Conservation (phyloP, 2,888 invertebrate genomes). For the Drosophila yooni region DNA sequence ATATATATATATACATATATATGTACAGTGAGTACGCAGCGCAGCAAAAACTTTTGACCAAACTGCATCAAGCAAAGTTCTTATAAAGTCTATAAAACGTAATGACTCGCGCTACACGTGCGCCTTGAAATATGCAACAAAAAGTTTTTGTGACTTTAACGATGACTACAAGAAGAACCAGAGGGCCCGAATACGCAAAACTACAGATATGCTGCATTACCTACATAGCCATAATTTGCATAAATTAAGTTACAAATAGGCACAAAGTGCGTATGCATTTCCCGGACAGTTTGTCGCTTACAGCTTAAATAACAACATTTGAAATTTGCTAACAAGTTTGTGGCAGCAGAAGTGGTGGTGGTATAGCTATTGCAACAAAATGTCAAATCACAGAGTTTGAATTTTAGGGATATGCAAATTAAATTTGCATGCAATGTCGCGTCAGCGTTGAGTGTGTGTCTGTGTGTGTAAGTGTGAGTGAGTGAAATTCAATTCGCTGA, state of each 20-base stretch:
- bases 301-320: constrained; percentile 22
- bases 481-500: constrained; percentile 59
- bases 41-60: constrained; percentile 64
- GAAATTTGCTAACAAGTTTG: constrained; percentile 20
- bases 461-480: constrained; percentile 15
- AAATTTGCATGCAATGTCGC: constrained; percentile 68
- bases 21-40: constrained; percentile 22
- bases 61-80: constrained; percentile 73
- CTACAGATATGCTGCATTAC: constrained; percentile 21
- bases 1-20: constrained; percentile 4
- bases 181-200: not conserved
- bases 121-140: constrained; percentile 72
- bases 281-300: constrained; percentile 4
- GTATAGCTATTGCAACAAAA: constrained; percentile 15
- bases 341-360: not conserved
- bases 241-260: constrained; percentile 67
- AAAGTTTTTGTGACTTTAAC: constrained; percentile 70
- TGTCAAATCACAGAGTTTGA: constrained; percentile 28
- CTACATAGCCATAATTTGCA: constrained; percentile 38
- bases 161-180: constrained; percentile 7
- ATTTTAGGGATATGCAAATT: constrained; percentile 42
- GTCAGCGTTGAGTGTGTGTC: constrained; percentile 22
- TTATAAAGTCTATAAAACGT: constrained; percentile 77
- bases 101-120: constrained; percentile 76
- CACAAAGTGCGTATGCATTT: constrained; percentile 7